Evolutionary conservation across 2,888 invertebrate species (phyloP), one percentile per base, ranked within the genome.

Genomic region (Polyploca ridens): DNA sequence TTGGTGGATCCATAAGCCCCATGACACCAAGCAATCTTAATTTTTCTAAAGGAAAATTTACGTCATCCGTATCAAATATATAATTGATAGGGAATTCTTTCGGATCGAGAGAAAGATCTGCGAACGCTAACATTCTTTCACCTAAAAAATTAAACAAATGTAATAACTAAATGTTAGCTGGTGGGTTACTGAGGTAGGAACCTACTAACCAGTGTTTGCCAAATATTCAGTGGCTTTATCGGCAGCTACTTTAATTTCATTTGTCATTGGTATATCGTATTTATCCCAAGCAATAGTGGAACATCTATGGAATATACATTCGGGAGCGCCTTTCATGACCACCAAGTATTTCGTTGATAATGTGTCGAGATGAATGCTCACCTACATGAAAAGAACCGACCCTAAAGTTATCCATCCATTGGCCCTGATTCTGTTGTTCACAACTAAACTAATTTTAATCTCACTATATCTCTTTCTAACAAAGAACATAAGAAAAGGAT

Each of bases 241-340:
- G 16, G 83, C 84, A 19, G 72, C 69, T 44, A 78, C 69, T 69
- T 77, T 87, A 58, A 88, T 81, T 63, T 87, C 86, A 13, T 75
- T 74, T 6, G 85, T 86, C 63, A 91, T 71, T n/a, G 66, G 69
- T 33, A 95, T 94, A 83, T 96, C 96, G 81, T 97, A 97, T 83
- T 97, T 97, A 72, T 97, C 97, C 72, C 97, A 96, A 19, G 75
- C 96, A 73, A 99, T 97, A 44, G 97, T 97, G 35, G 95, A 94
- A 90, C 98, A 98, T 67, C 97, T 95, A 81, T 97, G 97, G 67
- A 99, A 90, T 75, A 99, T 97, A 74, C 98, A 95, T 93, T 99
- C 99, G 2, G 99, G 98, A 68, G 99, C 99, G 63, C 99, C 99
- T 96, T 99, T 99, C 98, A 99, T 99, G 63, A 97, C 98, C 84